A percentile compares a stretch with the other conserved stretches of the same genome.
Evolutionary conservation across 1,140 invertebrate genomes (phyloP).

Genomic region (Bombus superbus): DNA sequence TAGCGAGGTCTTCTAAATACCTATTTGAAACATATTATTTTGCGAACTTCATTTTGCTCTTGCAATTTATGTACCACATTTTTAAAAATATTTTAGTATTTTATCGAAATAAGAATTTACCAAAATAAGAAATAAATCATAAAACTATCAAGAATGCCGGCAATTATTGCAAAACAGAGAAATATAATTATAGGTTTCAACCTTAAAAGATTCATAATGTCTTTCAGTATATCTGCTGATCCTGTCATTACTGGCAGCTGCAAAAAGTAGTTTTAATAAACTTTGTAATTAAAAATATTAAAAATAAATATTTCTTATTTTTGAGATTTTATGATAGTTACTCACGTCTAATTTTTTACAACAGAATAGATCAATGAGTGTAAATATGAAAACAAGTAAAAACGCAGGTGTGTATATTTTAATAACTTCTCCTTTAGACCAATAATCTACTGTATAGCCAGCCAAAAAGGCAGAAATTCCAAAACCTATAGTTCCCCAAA

Average conservation of each 20-base stretch:
- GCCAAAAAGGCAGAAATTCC: slow-evolving; percentile 87
- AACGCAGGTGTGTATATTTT: slow-evolving; percentile 89
- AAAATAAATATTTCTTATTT: not conserved
- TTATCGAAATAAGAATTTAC: slow-evolving; percentile 79
- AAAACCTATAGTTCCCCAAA: slow-evolving; percentile 91
- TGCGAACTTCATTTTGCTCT: not conserved
- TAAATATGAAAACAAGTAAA: slow-evolving; percentile 85
- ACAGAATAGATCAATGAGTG: slow-evolving; percentile 85
- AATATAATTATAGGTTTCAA: slow-evolving; percentile 86
- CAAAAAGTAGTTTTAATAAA: slow-evolving; percentile 62
- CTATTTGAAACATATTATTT: slow-evolving; percentile 72
- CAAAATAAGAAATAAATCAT: slow-evolving; percentile 91
- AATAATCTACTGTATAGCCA: slow-evolving; percentile 86
- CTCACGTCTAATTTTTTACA: slow-evolving; percentile 85
- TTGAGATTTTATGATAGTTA: slow-evolving; percentile 5
- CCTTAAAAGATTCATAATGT: slow-evolving; percentile 84
- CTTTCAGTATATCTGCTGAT: slow-evolving; percentile 86
- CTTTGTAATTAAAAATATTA: slow-evolving; percentile 16
- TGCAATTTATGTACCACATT: not conserved
- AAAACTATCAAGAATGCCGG: slow-evolving; percentile 89
- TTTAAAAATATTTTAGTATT: not conserved
- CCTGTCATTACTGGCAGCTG: slow-evolving; percentile 87
- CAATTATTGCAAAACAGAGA: slow-evolving; percentile 87
- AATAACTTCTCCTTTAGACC: slow-evolving; percentile 80
- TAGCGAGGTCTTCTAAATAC: slow-evolving; percentile 89